Evolutionary conservation across 2,113 vertebrate genomes (phyloP).

Genomic region (Pedetes capensis): DNA sequence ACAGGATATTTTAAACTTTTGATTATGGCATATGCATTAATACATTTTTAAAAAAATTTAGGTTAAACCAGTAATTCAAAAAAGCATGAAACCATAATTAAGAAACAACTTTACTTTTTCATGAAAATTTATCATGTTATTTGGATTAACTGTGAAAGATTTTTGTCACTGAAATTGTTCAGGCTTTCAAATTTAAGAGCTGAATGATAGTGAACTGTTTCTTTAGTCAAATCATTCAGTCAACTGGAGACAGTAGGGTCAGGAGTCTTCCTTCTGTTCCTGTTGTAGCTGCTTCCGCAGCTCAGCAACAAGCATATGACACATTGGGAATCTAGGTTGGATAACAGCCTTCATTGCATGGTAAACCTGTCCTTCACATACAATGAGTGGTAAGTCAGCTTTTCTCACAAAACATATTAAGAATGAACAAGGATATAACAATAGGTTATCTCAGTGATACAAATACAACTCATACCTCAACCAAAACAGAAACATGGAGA

Average conservation of each 20-base stretch:
- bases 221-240: slow-evolving; percentile 57
- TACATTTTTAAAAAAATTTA: slow-evolving; percentile 69
- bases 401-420: slow-evolving; percentile 78
- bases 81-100: slow-evolving; percentile 80
- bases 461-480: slow-evolving; percentile 78
- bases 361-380: slow-evolving; percentile 79
- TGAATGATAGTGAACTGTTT: slow-evolving; percentile 71
- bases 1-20: slow-evolving; percentile 76
- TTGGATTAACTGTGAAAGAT: slow-evolving; percentile 73
- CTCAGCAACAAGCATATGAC: slow-evolving; percentile 76
- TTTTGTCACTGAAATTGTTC: slow-evolving; percentile 57
- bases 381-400: slow-evolving; percentile 77
- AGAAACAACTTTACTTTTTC: slow-evolving; percentile 79
- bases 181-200: slow-evolving; percentile 79
- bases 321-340: slow-evolving; percentile 63
- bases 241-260: slow-evolving; percentile 51
- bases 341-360: slow-evolving; percentile 78
- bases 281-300: slow-evolving; percentile 56
- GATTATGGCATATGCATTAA: slow-evolving; percentile 72
- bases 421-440: slow-evolving; percentile 74
- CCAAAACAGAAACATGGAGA: slow-evolving; percentile 62
- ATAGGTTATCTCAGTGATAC: slow-evolving; percentile 79
- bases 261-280: slow-evolving; percentile 19
- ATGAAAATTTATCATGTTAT: slow-evolving; percentile 74
- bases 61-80: slow-evolving; percentile 80